Conservation (phyloP, 2,113 vertebrate genomes). For the Ceyx margarethae region DNA sequence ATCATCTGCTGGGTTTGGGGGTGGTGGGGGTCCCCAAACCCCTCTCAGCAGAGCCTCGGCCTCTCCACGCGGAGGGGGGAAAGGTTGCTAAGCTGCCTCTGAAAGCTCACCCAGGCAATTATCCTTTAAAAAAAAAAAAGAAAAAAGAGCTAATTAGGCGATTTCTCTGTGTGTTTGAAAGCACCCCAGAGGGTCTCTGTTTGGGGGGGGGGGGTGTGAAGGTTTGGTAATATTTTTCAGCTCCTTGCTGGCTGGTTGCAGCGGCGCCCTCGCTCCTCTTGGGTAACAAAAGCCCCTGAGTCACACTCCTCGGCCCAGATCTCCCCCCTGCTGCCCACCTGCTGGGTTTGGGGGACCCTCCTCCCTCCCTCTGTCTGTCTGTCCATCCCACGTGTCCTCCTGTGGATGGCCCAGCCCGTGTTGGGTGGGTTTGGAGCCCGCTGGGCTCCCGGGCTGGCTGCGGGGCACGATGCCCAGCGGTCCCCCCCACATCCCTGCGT, state of each 20-base stretch:
- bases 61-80: background rate
- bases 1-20: too few species aligned
- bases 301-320: slow-evolving; percentile 3
- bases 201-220: slow-evolving; percentile 4
- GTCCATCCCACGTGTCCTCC: fast-evolving
- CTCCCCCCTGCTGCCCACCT: background rate
- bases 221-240: slow-evolving; percentile 68
- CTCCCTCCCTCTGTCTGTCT: fast-evolving
- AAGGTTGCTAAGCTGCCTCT: slow-evolving; percentile 71
- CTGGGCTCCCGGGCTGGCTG: background rate
- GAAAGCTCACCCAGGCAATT: slow-evolving; percentile 66
- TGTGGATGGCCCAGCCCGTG: fast-evolving
- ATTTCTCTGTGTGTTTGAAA: slow-evolving; percentile 53
- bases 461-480: background rate
- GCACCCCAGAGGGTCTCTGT: slow-evolving; percentile 51
- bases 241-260: background rate
- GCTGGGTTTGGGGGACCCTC: background rate
- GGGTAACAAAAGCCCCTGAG: slow-evolving; percentile 47
- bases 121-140: slow-evolving; percentile 12
- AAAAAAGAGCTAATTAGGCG: slow-evolving; percentile 64
- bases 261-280: too few species aligned
- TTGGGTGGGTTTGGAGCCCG: fast-evolving
- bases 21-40: slow-evolving; percentile 34
- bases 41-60: slow-evolving; percentile 50
- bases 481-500: background rate